A percentile compares a stretch with the other conserved stretches of the same genome.
phyloP scores from a whole-genome alignment of 2,888 invertebrate genomes.

The Latheticus oryzae region DNA sequence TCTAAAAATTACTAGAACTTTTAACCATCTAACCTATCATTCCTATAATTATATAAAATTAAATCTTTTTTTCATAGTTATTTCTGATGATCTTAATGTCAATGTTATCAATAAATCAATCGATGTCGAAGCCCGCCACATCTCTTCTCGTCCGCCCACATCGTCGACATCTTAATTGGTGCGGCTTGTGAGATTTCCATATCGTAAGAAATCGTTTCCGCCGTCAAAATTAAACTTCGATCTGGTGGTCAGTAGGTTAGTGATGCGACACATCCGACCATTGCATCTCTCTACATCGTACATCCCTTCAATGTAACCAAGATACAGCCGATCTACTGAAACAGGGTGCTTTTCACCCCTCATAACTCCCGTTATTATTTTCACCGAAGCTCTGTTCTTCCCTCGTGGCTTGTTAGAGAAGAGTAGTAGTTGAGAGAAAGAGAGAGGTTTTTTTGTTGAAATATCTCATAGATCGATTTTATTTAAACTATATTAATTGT shows the following conservation, averaged over 20 bases:
- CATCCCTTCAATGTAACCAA: slow-evolving; percentile 15
- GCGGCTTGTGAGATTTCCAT: slow-evolving; percentile 11
- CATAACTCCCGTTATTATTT: slow-evolving; percentile 48
- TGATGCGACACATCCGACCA: slow-evolving; percentile 52
- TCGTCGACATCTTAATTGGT: slow-evolving; percentile 26
- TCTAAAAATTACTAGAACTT: no score
- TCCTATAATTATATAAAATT: no score
- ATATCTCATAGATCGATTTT: slow-evolving; percentile 6
- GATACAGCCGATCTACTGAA: slow-evolving; percentile 42
- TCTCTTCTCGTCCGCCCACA: slow-evolving; percentile 15
- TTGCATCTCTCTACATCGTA: slow-evolving; percentile 27
- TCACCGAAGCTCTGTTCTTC: slow-evolving; percentile 39
- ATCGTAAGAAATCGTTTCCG: slow-evolving; percentile 12
- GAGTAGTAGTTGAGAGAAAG: no score
- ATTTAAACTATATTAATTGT: slow-evolving; percentile 51
- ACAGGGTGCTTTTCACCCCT: slow-evolving; percentile 47
- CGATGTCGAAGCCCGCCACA: slow-evolving; percentile 1
- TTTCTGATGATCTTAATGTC: slow-evolving; percentile 26
- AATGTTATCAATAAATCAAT: slow-evolving; percentile 30
- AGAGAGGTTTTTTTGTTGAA: no score
- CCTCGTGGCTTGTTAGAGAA: slow-evolving; percentile 27
- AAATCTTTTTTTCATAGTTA: slow-evolving; percentile 19
- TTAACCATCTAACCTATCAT: no score
- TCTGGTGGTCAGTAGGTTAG: slow-evolving; percentile 57
- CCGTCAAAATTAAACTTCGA: slow-evolving; percentile 32